Percentiles rank a stretch among this genome's conserved stretches.
Conservation (phyloP, 2,888 invertebrate species). For the Philonicus albiceps region DNA sequence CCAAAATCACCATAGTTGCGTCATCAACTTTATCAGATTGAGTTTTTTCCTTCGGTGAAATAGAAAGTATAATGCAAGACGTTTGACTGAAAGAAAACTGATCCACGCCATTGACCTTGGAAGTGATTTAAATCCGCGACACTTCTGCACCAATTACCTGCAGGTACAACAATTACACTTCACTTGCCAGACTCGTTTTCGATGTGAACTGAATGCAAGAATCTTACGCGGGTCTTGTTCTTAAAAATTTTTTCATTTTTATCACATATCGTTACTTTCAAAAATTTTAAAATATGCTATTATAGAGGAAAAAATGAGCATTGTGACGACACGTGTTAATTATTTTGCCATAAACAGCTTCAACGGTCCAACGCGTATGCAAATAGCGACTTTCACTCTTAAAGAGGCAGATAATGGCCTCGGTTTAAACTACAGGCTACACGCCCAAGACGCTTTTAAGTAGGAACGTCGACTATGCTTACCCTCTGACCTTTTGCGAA, state of each 20-base stretch:
- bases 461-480: not conserved
- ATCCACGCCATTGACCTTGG: constrained; percentile 17
- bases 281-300: not conserved
- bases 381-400: constrained; percentile 38
- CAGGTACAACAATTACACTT: not conserved
- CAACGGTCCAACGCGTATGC: not conserved
- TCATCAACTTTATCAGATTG: not conserved
- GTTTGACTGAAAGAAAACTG: not conserved
- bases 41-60: not conserved
- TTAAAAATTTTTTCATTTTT: not conserved
- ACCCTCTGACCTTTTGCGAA: not conserved
- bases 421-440: not conserved
- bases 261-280: not conserved
- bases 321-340: not conserved
- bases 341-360: not conserved
- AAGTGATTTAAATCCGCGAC: not conserved
- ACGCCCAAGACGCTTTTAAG: not conserved
- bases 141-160: not conserved
- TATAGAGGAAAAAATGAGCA: not conserved
- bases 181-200: not conserved
- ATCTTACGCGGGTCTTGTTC: not conserved
- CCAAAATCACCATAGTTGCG: not conserved
- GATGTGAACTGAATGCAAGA: not conserved
- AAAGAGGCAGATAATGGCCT: not conserved
- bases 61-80: not conserved